Evolutionary conservation across 2,888 invertebrate species (phyloP), one percentile per base, ranked within the genome.

Genomic region (Ochropleura leucogaster): DNA sequence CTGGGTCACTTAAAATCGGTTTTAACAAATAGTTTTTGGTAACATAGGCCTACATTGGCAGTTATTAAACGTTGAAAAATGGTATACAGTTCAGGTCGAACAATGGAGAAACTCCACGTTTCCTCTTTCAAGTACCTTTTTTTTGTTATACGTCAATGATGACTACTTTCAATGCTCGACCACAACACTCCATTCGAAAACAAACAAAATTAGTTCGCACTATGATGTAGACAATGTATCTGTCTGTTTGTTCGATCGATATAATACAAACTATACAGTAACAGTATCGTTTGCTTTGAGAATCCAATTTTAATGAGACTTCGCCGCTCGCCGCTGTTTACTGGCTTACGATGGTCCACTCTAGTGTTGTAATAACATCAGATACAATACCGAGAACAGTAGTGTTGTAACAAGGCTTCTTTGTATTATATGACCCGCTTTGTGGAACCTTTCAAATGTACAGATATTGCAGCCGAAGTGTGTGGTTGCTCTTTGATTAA

Each of bases 261-360:
- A 60, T 67, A 60, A 69, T 67, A 51, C 64, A 64, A 73, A 57
- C 67, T 60, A 47, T 16, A 18, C 8, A 16, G 59, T 77, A 72
- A 70, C 78, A 60, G 20, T 40, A 44, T 53, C 57, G 70, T 74
- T 83, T 70, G 72, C 70, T 80, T 77, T 71, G 71, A 62, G 65
- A 80, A 73, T 63, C 80, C 71, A 77, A 81, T 71, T 80, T 83
- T 84, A 82, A 82, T 84, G 84, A 84, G 82, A 68, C 44, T 63
- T 65, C 49, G 53, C 51, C 44, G 47, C 40, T 65, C 49, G 53
- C 51, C 44, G 47, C 40, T 72, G 62, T 70, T 63, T 47, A 46
- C 18, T 40, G 18, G 67, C 30, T 77, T 49, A 16, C 18, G 55
- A 68, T 75, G 49, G 57, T 51, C 59, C 46, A 42, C 62, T 42